Evolutionary conservation across 2,888 invertebrate genomes (phyloP), one percentile per base, ranked within the genome.

Genomic region (Dasysyrphus albostriatus): DNA sequence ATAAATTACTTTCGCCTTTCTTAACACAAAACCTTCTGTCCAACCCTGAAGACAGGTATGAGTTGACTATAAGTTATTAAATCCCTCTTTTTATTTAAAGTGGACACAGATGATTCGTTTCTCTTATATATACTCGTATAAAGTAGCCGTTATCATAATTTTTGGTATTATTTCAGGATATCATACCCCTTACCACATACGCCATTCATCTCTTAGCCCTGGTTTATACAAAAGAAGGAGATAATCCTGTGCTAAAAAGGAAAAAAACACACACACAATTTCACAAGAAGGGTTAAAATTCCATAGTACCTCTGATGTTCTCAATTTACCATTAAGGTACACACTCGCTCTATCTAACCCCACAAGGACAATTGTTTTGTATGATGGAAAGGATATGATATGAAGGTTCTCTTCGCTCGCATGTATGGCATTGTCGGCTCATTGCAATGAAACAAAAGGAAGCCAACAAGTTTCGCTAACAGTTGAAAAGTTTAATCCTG

Each of bases 401-500:
- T 32, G 34, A 37, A 67, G 37, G 29, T 65, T 37, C 24, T 29
- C 29, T n/a, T n/a, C n/a, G n/a, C n/a, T n/a, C 7, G 47, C 72
- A 61, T 73, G 67, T 54, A 72, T 69, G 74, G 56, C 63, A 16
- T 51, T 80, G 72, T 65, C 67, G 81, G 72, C 65, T 56, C 70
- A 76, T 67, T 73, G 59, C 47, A 42, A 69, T 42, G 61, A 49
- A 78, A 85, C 82, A 85, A 85, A 82, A 77, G 85, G 85, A 85
- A 85, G 84, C 84, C 84, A 81, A 69, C 85, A 85, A 82, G 85
- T 85, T 82, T 82, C 77, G 77, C 82, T 74, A 85, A 85, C 85
- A 82, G 85, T 80, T 85, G 77, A 85, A 85, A 85, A 85, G 85
- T 85, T 85, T 85, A 85, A 85, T 82, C 85, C 85, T 77, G 77